These are phyloP conservation scores for Rhinoptilus africanus DNA, from an alignment of 2,113 vertebrate species.

Conservation along the genomic window DNA sequence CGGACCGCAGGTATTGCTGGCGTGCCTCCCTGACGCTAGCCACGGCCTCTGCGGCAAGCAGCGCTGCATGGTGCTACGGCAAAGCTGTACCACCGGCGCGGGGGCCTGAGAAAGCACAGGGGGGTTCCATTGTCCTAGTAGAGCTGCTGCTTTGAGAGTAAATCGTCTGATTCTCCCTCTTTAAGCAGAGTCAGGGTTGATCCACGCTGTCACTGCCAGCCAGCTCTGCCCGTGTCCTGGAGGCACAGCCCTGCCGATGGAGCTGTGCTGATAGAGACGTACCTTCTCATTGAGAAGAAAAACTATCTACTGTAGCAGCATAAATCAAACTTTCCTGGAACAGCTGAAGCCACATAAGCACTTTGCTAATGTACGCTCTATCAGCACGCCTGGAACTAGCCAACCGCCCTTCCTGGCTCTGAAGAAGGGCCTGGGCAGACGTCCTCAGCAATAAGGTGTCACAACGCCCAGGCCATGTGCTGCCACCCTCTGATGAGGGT, in stretches of 20 bases:
- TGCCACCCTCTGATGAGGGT: not conserved
- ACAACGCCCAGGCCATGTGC: not conserved
- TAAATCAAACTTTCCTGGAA: not conserved
- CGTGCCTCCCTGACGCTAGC: not conserved
- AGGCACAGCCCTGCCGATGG: not conserved
- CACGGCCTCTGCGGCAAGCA: not conserved
- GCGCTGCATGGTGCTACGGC: not conserved
- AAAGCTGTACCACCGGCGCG: not conserved
- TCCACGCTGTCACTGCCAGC: not conserved
- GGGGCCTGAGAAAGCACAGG: not conserved
- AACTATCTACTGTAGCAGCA: not conserved
- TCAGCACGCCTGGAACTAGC: not conserved
- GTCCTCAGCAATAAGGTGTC: not conserved
- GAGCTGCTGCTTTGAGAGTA: not conserved
- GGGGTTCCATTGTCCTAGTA: rapidly evolving
- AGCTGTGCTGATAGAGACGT: rapidly evolving
- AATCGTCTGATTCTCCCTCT: not conserved
- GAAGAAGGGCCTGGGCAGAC: not conserved
- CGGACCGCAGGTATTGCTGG: not conserved
- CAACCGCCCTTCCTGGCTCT: not conserved
- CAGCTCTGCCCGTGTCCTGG: not conserved
- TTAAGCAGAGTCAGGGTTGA: not conserved
- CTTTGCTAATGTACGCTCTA: not conserved
- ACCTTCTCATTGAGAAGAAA: not conserved
- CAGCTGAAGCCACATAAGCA: not conserved